Percentiles rank a stretch among this genome's conserved stretches.
Conservation (phyloP, 2,113 vertebrate genomes). For the Embiotoca jacksoni region DNA sequence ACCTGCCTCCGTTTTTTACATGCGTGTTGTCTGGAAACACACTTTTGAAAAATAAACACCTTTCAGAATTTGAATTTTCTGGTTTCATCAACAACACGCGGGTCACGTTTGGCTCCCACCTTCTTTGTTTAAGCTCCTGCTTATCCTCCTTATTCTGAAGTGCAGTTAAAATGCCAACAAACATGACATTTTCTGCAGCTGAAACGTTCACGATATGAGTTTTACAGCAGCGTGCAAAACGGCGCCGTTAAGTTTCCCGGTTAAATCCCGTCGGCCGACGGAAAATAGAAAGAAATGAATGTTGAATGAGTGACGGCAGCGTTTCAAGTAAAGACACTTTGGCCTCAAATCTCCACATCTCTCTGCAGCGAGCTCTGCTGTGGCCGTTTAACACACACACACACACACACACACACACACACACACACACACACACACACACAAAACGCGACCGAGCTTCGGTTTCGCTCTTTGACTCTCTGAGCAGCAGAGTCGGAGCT, state of each 20-base stretch:
- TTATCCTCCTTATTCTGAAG: no score
- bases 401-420: slow-evolving; percentile 11
- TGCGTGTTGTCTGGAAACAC: not conserved
- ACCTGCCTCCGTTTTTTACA: slow-evolving; percentile 36
- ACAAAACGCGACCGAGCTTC: slow-evolving; percentile 1
- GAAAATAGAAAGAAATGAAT: no score
- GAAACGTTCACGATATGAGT: no score
- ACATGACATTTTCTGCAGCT: no score
- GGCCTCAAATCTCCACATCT: slow-evolving; percentile 2
- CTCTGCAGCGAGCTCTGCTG: slow-evolving; percentile 25
- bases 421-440: not conserved
- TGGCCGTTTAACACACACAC: no score
- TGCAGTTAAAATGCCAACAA: no score
- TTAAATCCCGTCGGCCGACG: no score
- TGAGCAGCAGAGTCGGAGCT: slow-evolving; percentile 9
- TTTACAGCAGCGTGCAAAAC: no score
- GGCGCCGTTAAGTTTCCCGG: no score
- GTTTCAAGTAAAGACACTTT: not conserved
- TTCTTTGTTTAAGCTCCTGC: no score
- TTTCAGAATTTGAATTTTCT: not conserved
- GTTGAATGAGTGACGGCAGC: no score
- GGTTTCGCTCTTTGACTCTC: slow-evolving; percentile 10
- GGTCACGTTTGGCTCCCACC: no score
- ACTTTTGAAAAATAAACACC: not conserved
- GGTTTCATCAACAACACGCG: not conserved